Evolutionary conservation across 2,797 vertebrate genomes (phyloP), one percentile per base, ranked within the genome.

Genomic region (Sebastes trivittatus): DNA sequence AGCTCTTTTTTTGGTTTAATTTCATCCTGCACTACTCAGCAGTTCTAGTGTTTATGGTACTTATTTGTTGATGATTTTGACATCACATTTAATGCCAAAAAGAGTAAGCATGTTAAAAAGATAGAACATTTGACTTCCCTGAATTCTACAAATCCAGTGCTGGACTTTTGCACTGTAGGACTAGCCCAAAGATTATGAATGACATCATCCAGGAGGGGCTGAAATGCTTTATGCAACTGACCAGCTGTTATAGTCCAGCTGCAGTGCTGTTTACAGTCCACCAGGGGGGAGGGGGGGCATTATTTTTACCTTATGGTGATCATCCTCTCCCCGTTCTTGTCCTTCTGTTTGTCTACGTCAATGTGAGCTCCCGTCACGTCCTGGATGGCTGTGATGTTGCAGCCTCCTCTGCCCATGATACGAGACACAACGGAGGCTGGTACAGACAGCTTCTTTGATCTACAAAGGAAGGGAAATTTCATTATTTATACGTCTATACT

Each of bases 301-400:
- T 2, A 13, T 34, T 56, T 73, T 71, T 96, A 99, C 98, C 98
- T 97, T 94, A 99, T 99, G 81, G 98, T 99, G 92, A 99, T 99
- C 98, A 99, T 99, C 92, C 98, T 96, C 89, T 99, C 98, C 73
- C 98, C 98, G 32, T 99, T 99, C 92, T 99, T 99, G 96, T 99
- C 98, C 93, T 99, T 99, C 93, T 99, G 98, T 89, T 99, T 99
- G 96, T 99, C 98, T 77, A 99, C 98, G 1, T 99, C 98, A 86
- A 99, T 99, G 91, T 99, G 98, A 78, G 98, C 98, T 77, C 98
- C 98, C 20, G 98, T 99, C 90, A 99, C 98, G 81, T 99, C 98
- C 87, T 99, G 98, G 93, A 99, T 99, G 69, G 98, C 98, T 63
- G 98, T 99, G 90, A 99, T 99, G 94, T 99, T 99, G 93, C 98